These are phyloP conservation scores for Protomyctophum bolini DNA, from an alignment of 2,113 vertebrate genomes.

Conservation along the genomic window DNA sequence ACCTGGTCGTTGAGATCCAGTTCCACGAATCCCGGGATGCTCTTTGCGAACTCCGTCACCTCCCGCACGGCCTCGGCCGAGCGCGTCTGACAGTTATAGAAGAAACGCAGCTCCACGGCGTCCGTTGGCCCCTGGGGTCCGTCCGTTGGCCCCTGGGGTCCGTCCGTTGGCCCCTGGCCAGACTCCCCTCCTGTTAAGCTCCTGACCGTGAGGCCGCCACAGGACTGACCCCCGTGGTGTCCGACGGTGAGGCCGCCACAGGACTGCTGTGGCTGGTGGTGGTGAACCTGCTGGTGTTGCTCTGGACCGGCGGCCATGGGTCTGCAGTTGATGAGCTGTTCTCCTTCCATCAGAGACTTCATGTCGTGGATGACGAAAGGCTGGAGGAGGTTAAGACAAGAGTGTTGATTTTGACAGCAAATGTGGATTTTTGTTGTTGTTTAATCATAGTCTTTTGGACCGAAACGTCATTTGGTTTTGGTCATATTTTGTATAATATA, in stretches of 20 bases:
- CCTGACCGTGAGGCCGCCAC: constrained; percentile 46
- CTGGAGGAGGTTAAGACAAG: constrained; percentile 61
- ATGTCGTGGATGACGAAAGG: constrained; percentile 98
- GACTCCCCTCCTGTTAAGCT: neutral
- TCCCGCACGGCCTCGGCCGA: constrained; percentile 95
- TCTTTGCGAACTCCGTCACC: constrained; percentile 97
- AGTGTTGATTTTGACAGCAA: too few relatives aligned
- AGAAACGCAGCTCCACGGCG: constrained; percentile 93
- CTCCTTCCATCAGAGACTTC: constrained; percentile 95
- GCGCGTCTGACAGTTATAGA: constrained; percentile 93
- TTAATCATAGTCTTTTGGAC: too few relatives aligned
- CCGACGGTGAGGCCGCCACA: constrained; percentile 21
- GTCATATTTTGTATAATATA: too few relatives aligned
- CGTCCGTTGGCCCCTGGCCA: too few relatives aligned
- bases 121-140: constrained; percentile 78
- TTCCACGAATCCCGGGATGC: constrained; percentile 91
- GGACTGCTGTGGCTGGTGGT: constrained; percentile 42
- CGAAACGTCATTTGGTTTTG: too few relatives aligned
- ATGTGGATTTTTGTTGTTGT: too few relatives aligned
- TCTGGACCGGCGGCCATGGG: constrained; percentile 82
- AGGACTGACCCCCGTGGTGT: constrained; percentile 66
- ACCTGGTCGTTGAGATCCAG: constrained; percentile 97
- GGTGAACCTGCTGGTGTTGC: constrained; percentile 74
- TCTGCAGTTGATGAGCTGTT: constrained; percentile 92
- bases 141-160: too few relatives aligned